Evolutionary conservation across 2,888 invertebrate species (phyloP).

Genomic region (Eupithecia inturbata): DNA sequence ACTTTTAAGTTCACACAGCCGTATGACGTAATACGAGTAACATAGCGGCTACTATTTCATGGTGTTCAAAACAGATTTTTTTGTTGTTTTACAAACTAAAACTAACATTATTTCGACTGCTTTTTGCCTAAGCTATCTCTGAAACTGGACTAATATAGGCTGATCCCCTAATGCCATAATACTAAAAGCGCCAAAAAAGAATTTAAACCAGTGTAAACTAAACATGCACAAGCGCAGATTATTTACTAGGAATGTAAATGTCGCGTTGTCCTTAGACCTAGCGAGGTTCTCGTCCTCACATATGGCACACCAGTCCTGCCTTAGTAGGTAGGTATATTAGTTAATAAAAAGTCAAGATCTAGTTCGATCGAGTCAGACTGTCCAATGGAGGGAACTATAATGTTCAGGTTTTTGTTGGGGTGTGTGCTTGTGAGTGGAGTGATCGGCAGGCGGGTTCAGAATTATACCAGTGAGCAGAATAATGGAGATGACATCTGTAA

Average conservation of each 20-base stretch:
- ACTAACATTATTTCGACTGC: no score
- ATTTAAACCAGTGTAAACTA: no score
- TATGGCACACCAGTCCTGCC: slow-evolving; percentile 65
- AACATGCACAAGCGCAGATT: neutral
- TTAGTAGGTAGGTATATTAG: slow-evolving; percentile 70
- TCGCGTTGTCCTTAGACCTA: slow-evolving; percentile 42
- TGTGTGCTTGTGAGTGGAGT: slow-evolving; percentile 52
- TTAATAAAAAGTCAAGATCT: slow-evolving; percentile 58
- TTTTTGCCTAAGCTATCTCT: no score
- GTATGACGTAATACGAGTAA: no score
- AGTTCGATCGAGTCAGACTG: slow-evolving; percentile 45
- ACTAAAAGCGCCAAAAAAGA: neutral
- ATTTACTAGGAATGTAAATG: slow-evolving; percentile 24
- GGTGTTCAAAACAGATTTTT: no score
- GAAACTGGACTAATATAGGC: no score
- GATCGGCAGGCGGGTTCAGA: slow-evolving; percentile 54
- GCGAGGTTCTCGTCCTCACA: slow-evolving; percentile 55
- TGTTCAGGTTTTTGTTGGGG: slow-evolving; percentile 57
- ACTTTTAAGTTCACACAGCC: no score
- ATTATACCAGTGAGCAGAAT: slow-evolving; percentile 50
- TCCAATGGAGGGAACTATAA: slow-evolving; percentile 46
- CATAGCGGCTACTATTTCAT: no score
- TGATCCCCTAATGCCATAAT: neutral
- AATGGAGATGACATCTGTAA: slow-evolving; percentile 48
- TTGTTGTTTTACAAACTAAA: no score